Evolutionary conservation across 2,888 invertebrate species (phyloP), one percentile per base, ranked within the genome.

Genomic region (Drosophila multiciliata): DNA sequence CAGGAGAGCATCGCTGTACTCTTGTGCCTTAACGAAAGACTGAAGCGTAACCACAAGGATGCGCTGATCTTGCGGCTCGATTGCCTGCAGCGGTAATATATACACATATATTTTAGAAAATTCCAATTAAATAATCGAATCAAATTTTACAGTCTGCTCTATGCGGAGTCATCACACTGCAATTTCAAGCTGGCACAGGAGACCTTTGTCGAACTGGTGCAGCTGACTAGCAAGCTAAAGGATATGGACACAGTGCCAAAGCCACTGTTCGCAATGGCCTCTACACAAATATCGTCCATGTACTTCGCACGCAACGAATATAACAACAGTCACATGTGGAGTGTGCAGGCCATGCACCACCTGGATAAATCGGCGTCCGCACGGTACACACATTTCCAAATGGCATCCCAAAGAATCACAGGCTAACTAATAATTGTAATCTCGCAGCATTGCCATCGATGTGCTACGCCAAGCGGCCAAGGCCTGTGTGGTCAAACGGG

Each of bases 281-380:
- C 96, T 93, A 95, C 96, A 80, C 97, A 97, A 94, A 96, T 97
- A 93, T 97, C 97, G 86, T 95, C 96, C 80, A 94, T 97, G 89
- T 96, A 95, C 94, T 98, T 97, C 94, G 95, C 96, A 90, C 95
- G 96, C 91, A 97, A 97, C 93, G 97, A 97, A 94, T 98, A 97
- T 93, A 96, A 96, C 92, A 96, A 96, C 92, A 95, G 95, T 85
- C 96, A 96, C 92, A 94, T 94, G 76, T 98, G 97, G 96, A 96
- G 97, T 91, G 94, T 96, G 85, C 94, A 95, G 89, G 97, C 98
- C 48, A 94, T 98, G 78, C 93, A 94, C 57, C 94, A 96, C 87
- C 93, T 98, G 60, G 94, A 94, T 26, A 93, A 95, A 35, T 94
- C 94, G 80, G 94, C 96, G 72, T 95, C 96, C 32, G 93, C 95